Conservation (phyloP, 2,888 invertebrate genomes). For the Acleris holmiana region DNA sequence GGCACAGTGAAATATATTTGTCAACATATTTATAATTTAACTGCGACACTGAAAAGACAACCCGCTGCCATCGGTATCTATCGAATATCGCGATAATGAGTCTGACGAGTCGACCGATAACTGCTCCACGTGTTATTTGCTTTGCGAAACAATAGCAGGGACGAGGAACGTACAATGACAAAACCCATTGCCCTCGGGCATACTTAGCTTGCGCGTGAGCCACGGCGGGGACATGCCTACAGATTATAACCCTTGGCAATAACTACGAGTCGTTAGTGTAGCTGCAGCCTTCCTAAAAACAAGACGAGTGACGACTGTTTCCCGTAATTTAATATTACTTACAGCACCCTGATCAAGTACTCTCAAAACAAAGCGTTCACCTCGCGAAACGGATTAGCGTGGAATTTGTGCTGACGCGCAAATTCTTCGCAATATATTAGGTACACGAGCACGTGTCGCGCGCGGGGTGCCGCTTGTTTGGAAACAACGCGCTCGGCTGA, state of each 20-base stretch:
- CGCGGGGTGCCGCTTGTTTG: slow-evolving; percentile 9
- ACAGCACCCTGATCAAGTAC: no score
- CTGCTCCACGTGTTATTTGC: background rate
- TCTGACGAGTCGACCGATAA: background rate
- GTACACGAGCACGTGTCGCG: slow-evolving; percentile 13
- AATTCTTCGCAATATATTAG: background rate
- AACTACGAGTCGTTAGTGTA: no score
- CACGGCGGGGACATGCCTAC: slow-evolving; percentile 6
- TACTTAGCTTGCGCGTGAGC: slow-evolving; percentile 8
- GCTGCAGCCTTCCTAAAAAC: no score
- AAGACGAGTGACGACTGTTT: no score
- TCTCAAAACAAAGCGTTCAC: no score
- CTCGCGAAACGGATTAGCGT: background rate
- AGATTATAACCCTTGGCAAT: slow-evolving; percentile 3
- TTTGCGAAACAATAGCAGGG: background rate
- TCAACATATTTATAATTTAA: no score
- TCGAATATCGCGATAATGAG: background rate
- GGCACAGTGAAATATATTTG: no score
- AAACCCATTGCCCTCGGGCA: background rate
- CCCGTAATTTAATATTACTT: no score
- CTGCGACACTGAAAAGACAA: no score
- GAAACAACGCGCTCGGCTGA: slow-evolving; percentile 21
- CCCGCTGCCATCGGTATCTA: background rate
- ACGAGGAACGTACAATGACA: background rate
- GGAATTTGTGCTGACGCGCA: slow-evolving; percentile 4